These are phyloP conservation scores for Agrotis ipsilon DNA, from an alignment of 2,888 invertebrate genomes.

Conservation along the genomic window DNA sequence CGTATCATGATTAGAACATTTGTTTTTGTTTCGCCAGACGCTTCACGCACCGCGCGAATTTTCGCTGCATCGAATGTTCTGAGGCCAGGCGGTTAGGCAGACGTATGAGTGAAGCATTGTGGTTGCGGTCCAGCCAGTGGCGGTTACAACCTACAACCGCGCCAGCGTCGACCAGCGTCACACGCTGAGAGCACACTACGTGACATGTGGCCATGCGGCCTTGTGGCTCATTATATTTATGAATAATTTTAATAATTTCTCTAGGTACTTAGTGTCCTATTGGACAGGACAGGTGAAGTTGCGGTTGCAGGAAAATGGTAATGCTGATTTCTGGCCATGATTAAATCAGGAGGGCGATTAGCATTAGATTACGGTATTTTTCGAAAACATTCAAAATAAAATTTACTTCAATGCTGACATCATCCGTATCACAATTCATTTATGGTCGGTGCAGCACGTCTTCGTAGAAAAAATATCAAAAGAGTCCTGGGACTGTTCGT, in stretches of 20 bases:
- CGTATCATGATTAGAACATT: no score
- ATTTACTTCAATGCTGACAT: background rate
- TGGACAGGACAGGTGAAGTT: slow-evolving; percentile 13
- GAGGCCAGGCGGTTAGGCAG: slow-evolving; percentile 39
- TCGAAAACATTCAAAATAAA: background rate
- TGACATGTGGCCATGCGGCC: slow-evolving; percentile 34
- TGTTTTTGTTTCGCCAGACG: no score
- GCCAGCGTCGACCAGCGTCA: slow-evolving; percentile 25
- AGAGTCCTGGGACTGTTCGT: no score
- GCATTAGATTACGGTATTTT: no score
- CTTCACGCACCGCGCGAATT: no score
- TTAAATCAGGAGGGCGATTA: background rate
- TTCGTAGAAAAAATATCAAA: no score
- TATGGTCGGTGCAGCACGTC: no score
- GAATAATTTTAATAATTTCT: slow-evolving; percentile 23
- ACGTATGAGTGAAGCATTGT: slow-evolving; percentile 63
- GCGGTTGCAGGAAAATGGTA: slow-evolving; percentile 32
- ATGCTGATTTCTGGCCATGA: slow-evolving; percentile 6
- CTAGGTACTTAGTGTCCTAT: slow-evolving; percentile 4
- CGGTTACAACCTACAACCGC: slow-evolving; percentile 18
- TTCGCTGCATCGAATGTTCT: background rate
- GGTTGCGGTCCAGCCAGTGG: slow-evolving; percentile 59
- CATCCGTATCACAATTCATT: no score
- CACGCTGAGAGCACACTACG: slow-evolving; percentile 38
- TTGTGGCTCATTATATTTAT: slow-evolving; percentile 11